Evolutionary conservation across 2,888 invertebrate species (phyloP).

Genomic region (Drosophila vallismaia): DNA sequence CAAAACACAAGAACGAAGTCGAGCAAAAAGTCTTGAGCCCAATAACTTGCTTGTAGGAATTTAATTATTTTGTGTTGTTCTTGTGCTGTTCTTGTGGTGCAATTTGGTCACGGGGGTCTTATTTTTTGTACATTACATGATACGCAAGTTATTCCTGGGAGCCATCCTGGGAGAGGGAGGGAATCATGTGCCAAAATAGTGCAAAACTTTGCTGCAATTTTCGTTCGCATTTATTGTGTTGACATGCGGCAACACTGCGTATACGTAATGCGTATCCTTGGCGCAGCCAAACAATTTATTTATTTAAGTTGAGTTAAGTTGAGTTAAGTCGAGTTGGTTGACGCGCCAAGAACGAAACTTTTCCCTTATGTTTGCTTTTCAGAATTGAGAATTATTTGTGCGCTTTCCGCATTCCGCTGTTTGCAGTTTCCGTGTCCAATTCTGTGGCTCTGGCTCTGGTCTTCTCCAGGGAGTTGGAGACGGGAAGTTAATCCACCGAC

Average conservation of each 20-base stretch:
- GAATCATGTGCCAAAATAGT: constrained; percentile 58
- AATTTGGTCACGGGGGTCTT: constrained; percentile 61
- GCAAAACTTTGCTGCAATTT: constrained; percentile 51
- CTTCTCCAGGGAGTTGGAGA: not conserved
- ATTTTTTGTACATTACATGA: constrained; percentile 73
- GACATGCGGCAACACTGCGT: constrained; percentile 63
- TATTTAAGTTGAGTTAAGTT: constrained; percentile 41
- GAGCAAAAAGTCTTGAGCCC: constrained; percentile 56
- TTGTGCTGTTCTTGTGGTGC: constrained; percentile 14
- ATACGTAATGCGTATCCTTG: constrained; percentile 51
- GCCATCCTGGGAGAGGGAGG: not conserved
- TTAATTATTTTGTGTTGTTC: constrained; percentile 65
- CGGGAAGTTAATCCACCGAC: not conserved
- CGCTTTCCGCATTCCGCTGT: constrained; percentile 16
- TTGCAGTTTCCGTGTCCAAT: constrained; percentile 22
- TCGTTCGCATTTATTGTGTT: constrained; percentile 64
- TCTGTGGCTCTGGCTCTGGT: constrained; percentile 7
- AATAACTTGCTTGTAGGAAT: constrained; percentile 67
- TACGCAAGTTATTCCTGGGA: constrained; percentile 17
- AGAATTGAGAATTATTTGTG: constrained; percentile 40
- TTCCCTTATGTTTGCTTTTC: constrained; percentile 31
- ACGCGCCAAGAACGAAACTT: constrained; percentile 10
- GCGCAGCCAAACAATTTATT: constrained; percentile 55
- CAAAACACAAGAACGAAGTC: constrained; percentile 47
- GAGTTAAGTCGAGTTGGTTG: constrained; percentile 15